Percentiles rank a stretch among this genome's conserved stretches.
Conservation (phyloP, 2,113 vertebrate species). For the Grammomys surdaster region DNA sequence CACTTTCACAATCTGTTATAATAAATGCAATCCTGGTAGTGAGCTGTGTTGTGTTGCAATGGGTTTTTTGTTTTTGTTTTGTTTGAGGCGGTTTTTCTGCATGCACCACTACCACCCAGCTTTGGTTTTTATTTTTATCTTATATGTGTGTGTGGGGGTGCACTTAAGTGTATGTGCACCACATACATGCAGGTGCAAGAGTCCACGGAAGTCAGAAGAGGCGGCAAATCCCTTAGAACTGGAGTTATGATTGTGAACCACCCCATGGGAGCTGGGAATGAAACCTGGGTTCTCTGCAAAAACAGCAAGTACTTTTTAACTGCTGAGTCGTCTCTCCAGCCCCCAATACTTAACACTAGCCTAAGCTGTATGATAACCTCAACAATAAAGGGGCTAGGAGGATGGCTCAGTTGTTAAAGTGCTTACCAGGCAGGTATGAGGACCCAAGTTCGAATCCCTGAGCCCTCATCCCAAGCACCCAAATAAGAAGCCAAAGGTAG, state of each 20-base stretch:
- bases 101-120: background rate
- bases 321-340: background rate
- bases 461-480: background rate
- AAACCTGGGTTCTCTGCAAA: background rate
- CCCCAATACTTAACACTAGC: background rate
- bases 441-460: background rate
- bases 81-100: background rate
- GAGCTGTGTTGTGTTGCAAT: background rate
- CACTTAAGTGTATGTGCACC: background rate
- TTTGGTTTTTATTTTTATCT: background rate
- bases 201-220: background rate
- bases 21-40: constrained; percentile 63
- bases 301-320: background rate
- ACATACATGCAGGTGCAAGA: background rate
- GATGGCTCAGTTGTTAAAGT: background rate
- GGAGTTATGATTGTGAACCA: background rate
- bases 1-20: constrained; percentile 3
- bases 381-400: background rate
- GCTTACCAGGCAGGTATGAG: background rate
- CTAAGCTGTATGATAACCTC: background rate
- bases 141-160: background rate
- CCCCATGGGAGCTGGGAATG: background rate
- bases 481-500: background rate
- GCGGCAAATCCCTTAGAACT: background rate
- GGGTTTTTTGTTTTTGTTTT: background rate